Evolutionary conservation across 2,888 invertebrate species (phyloP).

Genomic region (Thecocarcelia acutangulata): DNA sequence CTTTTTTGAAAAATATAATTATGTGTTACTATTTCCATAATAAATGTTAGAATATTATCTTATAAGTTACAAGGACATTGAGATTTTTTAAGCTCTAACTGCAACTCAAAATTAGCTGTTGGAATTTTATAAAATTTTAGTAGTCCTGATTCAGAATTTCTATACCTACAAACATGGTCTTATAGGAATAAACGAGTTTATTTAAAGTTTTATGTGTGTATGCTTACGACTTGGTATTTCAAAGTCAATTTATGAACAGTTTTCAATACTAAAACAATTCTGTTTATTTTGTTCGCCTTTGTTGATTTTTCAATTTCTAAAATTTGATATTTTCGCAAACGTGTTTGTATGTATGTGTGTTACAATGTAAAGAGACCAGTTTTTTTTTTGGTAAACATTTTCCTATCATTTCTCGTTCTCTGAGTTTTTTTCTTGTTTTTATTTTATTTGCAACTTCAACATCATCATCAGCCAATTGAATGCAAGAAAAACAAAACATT

Average conservation of each 20-base stretch:
- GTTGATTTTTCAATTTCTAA: constrained; percentile 51
- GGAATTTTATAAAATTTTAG: too few species aligned
- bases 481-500: constrained; percentile 63
- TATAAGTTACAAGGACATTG: too few species aligned
- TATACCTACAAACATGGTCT: too few species aligned
- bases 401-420: neutral
- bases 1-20: too few species aligned
- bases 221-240: neutral
- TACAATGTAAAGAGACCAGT: neutral
- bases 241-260: constrained; percentile 53
- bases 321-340: constrained; percentile 34
- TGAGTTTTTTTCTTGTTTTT: neutral
- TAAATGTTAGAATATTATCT: too few species aligned
- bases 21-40: too few species aligned
- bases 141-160: too few species aligned
- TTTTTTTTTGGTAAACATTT: constrained; percentile 18
- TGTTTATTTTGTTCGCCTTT: constrained; percentile 31
- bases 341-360: constrained; percentile 21
- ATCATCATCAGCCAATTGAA: constrained; percentile 60
- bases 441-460: constrained; percentile 1
- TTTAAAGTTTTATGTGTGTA: too few species aligned
- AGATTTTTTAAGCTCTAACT: too few species aligned
- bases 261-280: constrained; percentile 16
- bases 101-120: too few species aligned
- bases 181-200: too few species aligned